Base-by-base conservation (phyloP, 2,797 vertebrate genomes). In the Galaxias olidus region DNA sequence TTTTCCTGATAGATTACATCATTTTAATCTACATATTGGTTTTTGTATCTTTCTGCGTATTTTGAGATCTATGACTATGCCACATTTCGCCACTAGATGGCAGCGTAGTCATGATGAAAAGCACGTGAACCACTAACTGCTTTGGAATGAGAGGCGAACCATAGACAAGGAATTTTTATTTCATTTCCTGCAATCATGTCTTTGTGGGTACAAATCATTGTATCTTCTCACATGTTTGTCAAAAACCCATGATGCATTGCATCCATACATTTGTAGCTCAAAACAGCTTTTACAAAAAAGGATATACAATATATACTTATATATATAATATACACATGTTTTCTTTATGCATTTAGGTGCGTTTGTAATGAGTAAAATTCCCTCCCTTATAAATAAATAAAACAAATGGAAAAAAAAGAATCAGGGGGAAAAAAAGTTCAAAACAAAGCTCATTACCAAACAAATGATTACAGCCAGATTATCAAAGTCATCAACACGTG, bases 141-240 rank as follows among this genome's bases (percentile, higher is more conserved):
- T 58, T 48, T 61, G 64, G 67, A 71, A 84, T 44, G 60, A 88
- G 79, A 77, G 79, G 88, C 87, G 88, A 84, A 92, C 91, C 91
- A 93, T 94, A 92, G 93, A 93, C 93, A 93, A 92, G 91, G 87
- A 92, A 86, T 80, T 90, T 93, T 91, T 89, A 90, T 91, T 93
- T 90, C 42, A 85, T 83, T 91, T 90, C 86, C 84, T 90, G 86
- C 88, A 86, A 80, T 91, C 81, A 74, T 88, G 85, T 90, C 81
- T 89, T 72, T 80, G 85, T 85, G 88, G 80, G 85, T 92, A 93
- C 89, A 92, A 92, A 92, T 91, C 73, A 82, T 80, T 78, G 65
- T 80, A 82, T 86, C 87, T 87, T 88, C 79, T 82, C 79, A 86
- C 78, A 81, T 85, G 80, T 87, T 89, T 76, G 87, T 87, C 79